Percentiles rank a stretch among this genome's conserved stretches.
These are phyloP conservation scores for Danaus plexippus DNA, from an alignment of 1,140 invertebrate species.

Conservation along the genomic window DNA sequence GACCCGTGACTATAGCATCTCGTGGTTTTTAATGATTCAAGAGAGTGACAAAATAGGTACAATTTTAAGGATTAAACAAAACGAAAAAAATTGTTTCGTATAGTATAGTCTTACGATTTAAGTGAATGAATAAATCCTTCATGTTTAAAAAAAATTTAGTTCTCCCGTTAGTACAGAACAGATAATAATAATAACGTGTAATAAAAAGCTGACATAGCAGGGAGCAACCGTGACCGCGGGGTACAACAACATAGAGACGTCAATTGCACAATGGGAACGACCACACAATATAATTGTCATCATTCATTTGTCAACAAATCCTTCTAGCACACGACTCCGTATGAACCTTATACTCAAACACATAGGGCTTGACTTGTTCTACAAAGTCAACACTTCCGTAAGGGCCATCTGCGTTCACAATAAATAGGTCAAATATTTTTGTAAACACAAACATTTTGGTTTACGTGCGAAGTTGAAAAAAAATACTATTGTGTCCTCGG, in stretches of 20 bases:
- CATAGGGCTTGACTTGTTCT: constrained; percentile 32
- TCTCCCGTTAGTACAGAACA: neutral
- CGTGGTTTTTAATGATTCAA: too few relatives aligned
- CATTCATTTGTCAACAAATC: constrained; percentile 60
- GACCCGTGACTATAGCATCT: too few relatives aligned
- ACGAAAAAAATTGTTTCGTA: too few relatives aligned
- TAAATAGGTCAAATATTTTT: constrained; percentile 62
- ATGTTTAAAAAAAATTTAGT: too few relatives aligned
- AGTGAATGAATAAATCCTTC: too few relatives aligned
- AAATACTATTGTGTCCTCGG: too few relatives aligned
- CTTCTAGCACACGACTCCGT: constrained; percentile 26
- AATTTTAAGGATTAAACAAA: too few relatives aligned
- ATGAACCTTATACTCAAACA: constrained; percentile 36
- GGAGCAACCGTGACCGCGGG: constrained; percentile 26
- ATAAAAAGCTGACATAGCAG: constrained; percentile 21
- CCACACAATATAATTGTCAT: constrained; percentile 63
- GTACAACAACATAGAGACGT: constrained; percentile 51
- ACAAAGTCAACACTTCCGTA: constrained; percentile 42
- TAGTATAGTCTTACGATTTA: too few relatives aligned
- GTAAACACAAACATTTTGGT: constrained; percentile 41
- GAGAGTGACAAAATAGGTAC: too few relatives aligned
- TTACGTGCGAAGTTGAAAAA: too few relatives aligned
- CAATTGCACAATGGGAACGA: constrained; percentile 47
- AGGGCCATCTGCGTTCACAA: constrained; percentile 48
- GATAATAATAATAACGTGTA: constrained; percentile 9